Evolutionary conservation across 2,113 vertebrate species (phyloP).

Genomic region (Acinonyx jubatus): DNA sequence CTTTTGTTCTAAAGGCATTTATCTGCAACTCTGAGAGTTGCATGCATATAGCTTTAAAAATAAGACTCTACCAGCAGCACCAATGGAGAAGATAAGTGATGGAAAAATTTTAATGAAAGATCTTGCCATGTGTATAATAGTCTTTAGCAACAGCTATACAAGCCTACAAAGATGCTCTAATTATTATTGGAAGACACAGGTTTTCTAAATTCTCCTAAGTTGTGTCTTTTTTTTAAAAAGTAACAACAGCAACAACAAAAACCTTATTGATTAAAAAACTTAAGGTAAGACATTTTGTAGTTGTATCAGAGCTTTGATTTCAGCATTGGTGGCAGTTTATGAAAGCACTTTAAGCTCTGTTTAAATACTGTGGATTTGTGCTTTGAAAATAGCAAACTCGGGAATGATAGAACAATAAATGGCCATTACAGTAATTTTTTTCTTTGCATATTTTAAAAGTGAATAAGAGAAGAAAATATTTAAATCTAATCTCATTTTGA

Average conservation of each 20-base stretch:
- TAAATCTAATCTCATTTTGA: slow-evolving; percentile 22
- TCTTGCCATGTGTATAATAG: neutral
- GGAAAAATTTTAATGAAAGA: neutral
- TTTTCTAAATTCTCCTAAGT: neutral
- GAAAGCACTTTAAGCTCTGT: neutral
- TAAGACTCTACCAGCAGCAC: neutral
- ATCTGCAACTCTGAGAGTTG: neutral
- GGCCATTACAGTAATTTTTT: neutral
- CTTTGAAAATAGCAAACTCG: slow-evolving; percentile 34
- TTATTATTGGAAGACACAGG: neutral
- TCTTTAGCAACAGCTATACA: neutral
- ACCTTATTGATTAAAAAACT: neutral
- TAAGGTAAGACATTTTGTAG: neutral
- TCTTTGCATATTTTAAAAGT: slow-evolving; percentile 41
- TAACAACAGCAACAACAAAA: neutral
- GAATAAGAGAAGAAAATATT: slow-evolving; percentile 23
- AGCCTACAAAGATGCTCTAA: neutral
- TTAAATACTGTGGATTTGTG: neutral
- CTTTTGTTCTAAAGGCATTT: neutral
- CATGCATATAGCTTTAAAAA: neutral
- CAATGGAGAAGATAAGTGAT: neutral
- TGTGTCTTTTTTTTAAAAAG: neutral
- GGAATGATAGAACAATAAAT: neutral
- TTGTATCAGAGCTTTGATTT: neutral
- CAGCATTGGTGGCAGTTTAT: neutral